Evolutionary conservation across 2,113 vertebrate species (phyloP).

Genomic region (Barbus barbus): DNA sequence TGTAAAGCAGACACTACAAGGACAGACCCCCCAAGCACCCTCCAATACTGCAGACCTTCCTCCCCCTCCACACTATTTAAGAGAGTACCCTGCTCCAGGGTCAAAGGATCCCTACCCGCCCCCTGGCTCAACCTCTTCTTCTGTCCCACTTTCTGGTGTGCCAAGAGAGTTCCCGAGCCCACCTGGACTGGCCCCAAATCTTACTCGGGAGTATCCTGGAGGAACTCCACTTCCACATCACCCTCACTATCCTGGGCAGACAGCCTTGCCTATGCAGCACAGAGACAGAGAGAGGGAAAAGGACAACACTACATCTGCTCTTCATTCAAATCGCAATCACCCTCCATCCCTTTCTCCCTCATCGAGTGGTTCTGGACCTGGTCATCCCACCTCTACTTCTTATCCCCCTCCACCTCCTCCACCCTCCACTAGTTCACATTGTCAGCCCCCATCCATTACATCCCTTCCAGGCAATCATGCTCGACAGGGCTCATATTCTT

Average conservation of each 20-base stretch:
- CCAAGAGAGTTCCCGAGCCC: conserved; percentile 76
- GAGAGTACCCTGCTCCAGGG: conserved; percentile 70
- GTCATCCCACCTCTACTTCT: conserved; percentile 64
- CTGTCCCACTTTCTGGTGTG: conserved; percentile 58
- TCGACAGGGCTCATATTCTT: conserved; percentile 72
- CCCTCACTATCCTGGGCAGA: conserved; percentile 68
- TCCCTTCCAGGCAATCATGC: conserved; percentile 74
- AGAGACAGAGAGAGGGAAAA: conserved; percentile 58
- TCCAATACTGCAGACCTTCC: conserved; percentile 67
- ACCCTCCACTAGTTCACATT: conserved; percentile 63
- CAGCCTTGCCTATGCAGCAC: conserved; percentile 49
- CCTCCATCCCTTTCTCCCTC: conserved; percentile 75
- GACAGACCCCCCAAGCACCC: conserved; percentile 56
- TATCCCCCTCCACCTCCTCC: conserved; percentile 68
- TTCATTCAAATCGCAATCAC: conserved; percentile 74
- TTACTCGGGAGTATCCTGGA: conserved; percentile 73
- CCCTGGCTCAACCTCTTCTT: conserved; percentile 58
- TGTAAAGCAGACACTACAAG: conserved; percentile 61
- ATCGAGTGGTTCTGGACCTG: conserved; percentile 67
- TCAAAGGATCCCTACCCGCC: conserved; percentile 44
- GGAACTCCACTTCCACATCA: conserved; percentile 67
- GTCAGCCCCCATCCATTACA: conserved; percentile 68
- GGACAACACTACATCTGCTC: conserved; percentile 62
- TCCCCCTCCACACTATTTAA: conserved; percentile 69
- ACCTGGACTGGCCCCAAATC: conserved; percentile 69